Base-by-base conservation (phyloP, 2,113 vertebrate genomes). In the Xyrauchen texanus region DNA sequence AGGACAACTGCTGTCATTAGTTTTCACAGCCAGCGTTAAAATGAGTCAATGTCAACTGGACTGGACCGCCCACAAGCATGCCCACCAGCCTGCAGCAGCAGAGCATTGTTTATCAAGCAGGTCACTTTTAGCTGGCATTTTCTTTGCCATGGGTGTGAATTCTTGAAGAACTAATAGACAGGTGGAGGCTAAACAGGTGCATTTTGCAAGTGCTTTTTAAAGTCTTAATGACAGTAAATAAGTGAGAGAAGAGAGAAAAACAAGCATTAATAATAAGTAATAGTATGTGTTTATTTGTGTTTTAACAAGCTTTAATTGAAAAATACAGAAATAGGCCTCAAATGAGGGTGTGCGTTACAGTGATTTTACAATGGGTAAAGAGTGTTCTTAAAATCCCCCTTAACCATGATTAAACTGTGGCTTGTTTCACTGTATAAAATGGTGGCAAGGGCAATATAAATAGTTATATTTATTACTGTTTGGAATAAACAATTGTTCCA, bases 41-140 rank as follows among this genome's bases (percentile, higher is more conserved):
- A 64, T 63, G 7, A 53, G 73, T 64, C 60, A 55, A 44, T 45
- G 74, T 76, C 74, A 63, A n/a, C 21, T 34, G 21, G 21, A n/a
- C n/a, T 4, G 52, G 74, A 76, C 74, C 62, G 53, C 74, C 60
- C 74, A 76, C 61, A 76, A 45, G 62, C 49, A 55, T 15, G 61
- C 53, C 69, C 45, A 45, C 34, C 69, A 53, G 16, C 52, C 12
- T 34, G 46, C 62, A 4, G 34, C 6, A 12, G 57, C 2, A 58
- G 4, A 6, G 69, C 62, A 65, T 55, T 74, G 51, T 65, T 45
- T 60, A 67, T 44, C 44, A 68, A 66, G 52, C 61, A 55, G 68
- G 61, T 72, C 34, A 45, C 69, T 52, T 80, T 51, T 47, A 80
- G 78, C 70, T 74, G 15, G 78, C 69, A 80, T 80, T 80, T 66